Conservation (phyloP, 2,888 invertebrate species). For the Nasonovia ribisnigri region DNA sequence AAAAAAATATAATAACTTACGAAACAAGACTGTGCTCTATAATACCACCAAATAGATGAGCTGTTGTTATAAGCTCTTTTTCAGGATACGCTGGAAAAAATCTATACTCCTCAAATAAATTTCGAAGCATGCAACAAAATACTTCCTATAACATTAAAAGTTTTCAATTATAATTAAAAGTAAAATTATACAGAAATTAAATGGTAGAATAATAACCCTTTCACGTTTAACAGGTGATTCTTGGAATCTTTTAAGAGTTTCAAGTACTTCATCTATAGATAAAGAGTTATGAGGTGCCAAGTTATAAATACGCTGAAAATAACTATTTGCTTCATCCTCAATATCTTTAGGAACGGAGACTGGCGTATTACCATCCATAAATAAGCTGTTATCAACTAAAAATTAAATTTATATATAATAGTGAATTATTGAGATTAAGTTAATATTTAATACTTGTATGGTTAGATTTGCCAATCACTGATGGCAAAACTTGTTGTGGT, state of each 20-base stretch:
- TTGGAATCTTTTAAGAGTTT: constrained; percentile 95
- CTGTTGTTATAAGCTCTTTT: constrained; percentile 96
- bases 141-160: constrained; percentile 73
- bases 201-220: constrained; percentile 71
- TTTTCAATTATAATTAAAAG: neutral
- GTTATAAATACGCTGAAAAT: constrained; percentile 98
- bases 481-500: constrained; percentile 13
- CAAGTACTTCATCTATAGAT: constrained; percentile 95
- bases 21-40: constrained; percentile 94
- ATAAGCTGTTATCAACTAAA: constrained; percentile 70
- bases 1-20: constrained; percentile 69
- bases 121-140: constrained; percentile 97
- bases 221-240: constrained; percentile 90
- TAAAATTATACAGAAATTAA: neutral
- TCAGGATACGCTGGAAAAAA: constrained; percentile 99
- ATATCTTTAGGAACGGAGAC: constrained; percentile 92
- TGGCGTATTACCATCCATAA: constrained; percentile 78
- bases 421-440: neutral
- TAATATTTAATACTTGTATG: neutral
- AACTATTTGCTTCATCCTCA: constrained; percentile 98
- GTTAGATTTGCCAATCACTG: constrained; percentile 35
- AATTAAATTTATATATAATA: neutral
- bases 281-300: constrained; percentile 93
- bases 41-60: constrained; percentile 97
- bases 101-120: constrained; percentile 97